These are phyloP conservation scores for Acyrthosiphon pisum DNA, from an alignment of 1,140 invertebrate species.

Conservation along the genomic window DNA sequence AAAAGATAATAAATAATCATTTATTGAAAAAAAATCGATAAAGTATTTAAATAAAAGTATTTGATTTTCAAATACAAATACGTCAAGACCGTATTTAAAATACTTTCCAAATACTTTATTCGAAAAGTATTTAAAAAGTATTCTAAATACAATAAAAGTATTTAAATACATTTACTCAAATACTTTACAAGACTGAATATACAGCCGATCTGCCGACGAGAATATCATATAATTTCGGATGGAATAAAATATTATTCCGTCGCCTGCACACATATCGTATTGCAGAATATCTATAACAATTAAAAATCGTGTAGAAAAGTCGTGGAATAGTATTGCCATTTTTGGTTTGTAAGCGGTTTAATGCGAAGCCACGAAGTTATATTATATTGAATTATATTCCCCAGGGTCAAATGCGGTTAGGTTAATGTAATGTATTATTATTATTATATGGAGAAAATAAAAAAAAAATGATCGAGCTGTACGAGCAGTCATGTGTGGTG, in stretches of 20 bases:
- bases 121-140: no score
- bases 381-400: neutral
- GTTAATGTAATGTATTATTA: neutral
- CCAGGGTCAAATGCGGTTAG: neutral
- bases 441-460: neutral
- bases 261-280: neutral
- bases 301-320: slow-evolving; percentile 38
- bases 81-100: no score
- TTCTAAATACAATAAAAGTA: no score
- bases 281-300: neutral
- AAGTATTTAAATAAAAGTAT: no score
- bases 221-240: neutral
- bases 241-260: neutral
- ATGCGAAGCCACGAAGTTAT: slow-evolving; percentile 12
- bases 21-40: no score
- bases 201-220: neutral
- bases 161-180: no score
- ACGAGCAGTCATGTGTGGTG: neutral
- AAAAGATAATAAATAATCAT: no score
- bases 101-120: no score
- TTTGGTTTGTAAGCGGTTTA: neutral
- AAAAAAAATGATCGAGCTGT: neutral
- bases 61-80: no score
- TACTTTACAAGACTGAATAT: no score
- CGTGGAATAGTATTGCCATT: neutral